These are phyloP conservation scores for Megathymus violae DNA, from an alignment of 1,140 invertebrate genomes.

Conservation along the genomic window DNA sequence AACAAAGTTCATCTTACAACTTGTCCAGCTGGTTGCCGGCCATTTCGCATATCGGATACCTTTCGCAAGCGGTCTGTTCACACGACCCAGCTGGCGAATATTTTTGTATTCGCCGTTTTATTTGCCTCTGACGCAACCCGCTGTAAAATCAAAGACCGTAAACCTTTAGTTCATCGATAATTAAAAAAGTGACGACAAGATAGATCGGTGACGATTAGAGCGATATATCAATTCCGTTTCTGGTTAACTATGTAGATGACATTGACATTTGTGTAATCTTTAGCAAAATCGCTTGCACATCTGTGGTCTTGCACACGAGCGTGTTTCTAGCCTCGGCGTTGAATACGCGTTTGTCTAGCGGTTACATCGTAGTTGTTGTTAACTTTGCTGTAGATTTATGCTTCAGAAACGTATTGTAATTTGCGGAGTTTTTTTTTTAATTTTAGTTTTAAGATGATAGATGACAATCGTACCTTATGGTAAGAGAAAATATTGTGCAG, in stretches of 20 bases:
- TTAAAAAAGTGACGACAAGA: slow-evolving; percentile 20
- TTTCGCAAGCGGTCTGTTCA: slow-evolving; percentile 54
- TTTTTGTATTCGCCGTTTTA: slow-evolving; percentile 55
- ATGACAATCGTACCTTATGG: too few species aligned
- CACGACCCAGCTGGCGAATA: slow-evolving; percentile 49
- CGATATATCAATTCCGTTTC: not conserved
- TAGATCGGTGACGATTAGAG: slow-evolving; percentile 3
- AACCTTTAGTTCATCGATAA: slow-evolving; percentile 19
- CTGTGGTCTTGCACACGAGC: too few species aligned
- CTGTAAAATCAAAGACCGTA: slow-evolving; percentile 33
- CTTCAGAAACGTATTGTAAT: too few species aligned
- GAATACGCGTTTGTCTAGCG: too few species aligned
- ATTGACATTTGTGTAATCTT: not conserved
- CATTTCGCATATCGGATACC: slow-evolving; percentile 57
- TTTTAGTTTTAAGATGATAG: too few species aligned
- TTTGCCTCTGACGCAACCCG: slow-evolving; percentile 46
- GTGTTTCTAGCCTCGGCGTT: too few species aligned
- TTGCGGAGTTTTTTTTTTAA: too few species aligned
- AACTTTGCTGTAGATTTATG: too few species aligned
- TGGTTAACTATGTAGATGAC: not conserved
- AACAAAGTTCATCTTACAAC: too few species aligned
- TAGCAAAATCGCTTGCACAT: too few species aligned
- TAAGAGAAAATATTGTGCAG: too few species aligned
- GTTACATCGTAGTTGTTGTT: too few species aligned
- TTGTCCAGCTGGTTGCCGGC: slow-evolving; percentile 36